Evolutionary conservation across 2,888 invertebrate genomes (phyloP), one percentile per base, ranked within the genome.

Genomic region (Tromatobia lineatoria): DNA sequence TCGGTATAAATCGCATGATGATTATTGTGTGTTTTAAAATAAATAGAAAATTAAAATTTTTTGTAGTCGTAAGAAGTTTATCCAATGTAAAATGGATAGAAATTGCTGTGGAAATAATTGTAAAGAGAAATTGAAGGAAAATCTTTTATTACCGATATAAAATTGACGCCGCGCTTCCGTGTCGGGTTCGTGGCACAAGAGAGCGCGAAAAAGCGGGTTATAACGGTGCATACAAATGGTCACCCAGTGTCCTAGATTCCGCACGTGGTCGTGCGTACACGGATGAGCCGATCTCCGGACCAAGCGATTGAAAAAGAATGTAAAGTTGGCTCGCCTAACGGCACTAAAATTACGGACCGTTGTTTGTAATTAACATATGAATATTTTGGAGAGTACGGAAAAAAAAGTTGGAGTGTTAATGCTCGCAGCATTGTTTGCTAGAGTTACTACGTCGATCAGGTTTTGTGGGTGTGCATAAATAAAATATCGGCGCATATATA

Each of bases 191-290:
- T 23, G 66, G 13, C 47, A 29, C 45, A 47, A 59, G 64, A 74
- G 81, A 66, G 79, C 74, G 50, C 45, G 89, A 91, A 89, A 87
- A 90, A 91, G 88, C 88, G 89, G 90, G 89, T 91, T 91, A 90
- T 93, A 93, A 93, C 93, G 93, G 93, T 93, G 88, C 88, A 91
- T 91, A 92, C 89, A 90, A 91, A 91, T 93, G 91, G 88, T 91
- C 89, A 92, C 90, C 89, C 90, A 90, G 90, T 92, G 93, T 92
- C 92, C 93, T 91, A 93, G 90, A 93, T 93, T 90, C 90, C 82
- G 80, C 81, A 79, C 85, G 82, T 80, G 74, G 47, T 71, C 23
- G 59, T 57, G 10, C 29, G 2, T 42, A 47, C 64, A 59, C 59
- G 59, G 54, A 77, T 71, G 75, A 74, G 54, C 54, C 61, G 70